Percentiles rank a stretch among this genome's conserved stretches.
Conservation (phyloP, 1,140 invertebrate species). For the Apis dorsata region DNA sequence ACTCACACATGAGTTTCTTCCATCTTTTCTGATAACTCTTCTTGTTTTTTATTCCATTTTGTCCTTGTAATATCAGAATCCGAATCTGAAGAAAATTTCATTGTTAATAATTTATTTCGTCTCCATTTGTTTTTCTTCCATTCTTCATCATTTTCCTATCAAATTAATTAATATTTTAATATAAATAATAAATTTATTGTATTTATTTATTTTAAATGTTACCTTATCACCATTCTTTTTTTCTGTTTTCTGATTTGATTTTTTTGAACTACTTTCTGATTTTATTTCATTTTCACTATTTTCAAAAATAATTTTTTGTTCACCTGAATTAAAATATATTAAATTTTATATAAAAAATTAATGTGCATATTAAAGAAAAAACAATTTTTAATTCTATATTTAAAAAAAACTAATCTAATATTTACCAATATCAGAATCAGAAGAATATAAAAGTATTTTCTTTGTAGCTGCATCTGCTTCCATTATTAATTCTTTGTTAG, state of each 20-base stretch:
- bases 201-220: not conserved
- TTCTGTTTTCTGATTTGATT: conserved; percentile 21
- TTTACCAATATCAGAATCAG: conserved; percentile 69
- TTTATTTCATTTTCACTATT: conserved; percentile 25
- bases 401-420: not conserved
- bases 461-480: conserved; percentile 68
- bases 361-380: not conserved
- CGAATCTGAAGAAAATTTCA: conserved; percentile 68
- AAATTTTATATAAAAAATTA: conserved; percentile 13
- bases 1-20: conserved; percentile 62
- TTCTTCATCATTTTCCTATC: conserved; percentile 29
- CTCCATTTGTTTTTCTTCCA: conserved; percentile 69
- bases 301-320: not conserved
- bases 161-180: conserved; percentile 8
- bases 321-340: conserved; percentile 14
- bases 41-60: conserved; percentile 58
- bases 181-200: not conserved
- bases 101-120: conserved; percentile 69
- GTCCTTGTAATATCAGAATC: conserved; percentile 70
- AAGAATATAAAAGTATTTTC: conserved; percentile 65
- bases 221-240: conserved; percentile 8
- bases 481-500: conserved; percentile 59
- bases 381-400: not conserved
- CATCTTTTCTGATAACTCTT: conserved; percentile 54
- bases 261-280: conserved; percentile 34